phyloP scores from a whole-genome alignment of 2,113 vertebrate species.

The Oenanthe melanoleuca region DNA sequence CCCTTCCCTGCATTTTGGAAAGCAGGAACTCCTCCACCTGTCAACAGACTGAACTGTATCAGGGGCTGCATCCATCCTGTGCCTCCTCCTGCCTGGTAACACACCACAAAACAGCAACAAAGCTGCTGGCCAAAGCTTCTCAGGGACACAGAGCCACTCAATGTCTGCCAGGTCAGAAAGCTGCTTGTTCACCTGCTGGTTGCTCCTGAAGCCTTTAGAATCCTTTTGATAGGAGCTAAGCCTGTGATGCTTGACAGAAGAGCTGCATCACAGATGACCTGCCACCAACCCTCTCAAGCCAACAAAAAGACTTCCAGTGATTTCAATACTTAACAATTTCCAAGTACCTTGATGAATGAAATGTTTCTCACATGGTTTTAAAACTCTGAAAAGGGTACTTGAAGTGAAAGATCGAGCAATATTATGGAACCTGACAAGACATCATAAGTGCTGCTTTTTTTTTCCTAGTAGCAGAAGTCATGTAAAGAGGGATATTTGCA shows the following conservation, averaged over 20 bases:
- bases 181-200: not conserved
- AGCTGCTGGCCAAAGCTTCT: not conserved
- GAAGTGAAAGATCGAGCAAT: not conserved
- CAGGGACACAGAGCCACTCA: not conserved
- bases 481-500: not conserved
- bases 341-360: not conserved
- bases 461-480: not conserved
- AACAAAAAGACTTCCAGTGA: not conserved
- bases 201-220: not conserved
- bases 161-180: not conserved
- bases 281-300: not conserved
- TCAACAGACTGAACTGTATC: not conserved
- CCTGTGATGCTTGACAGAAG: not conserved
- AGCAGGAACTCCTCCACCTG: not conserved
- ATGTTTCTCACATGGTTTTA: not conserved
- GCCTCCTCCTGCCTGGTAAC: not conserved
- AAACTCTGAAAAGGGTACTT: not conserved
- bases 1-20: not conserved
- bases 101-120: not conserved
- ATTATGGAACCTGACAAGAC: not conserved
- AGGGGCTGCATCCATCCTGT: not conserved
- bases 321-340: not conserved
- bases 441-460: not conserved
- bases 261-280: not conserved
- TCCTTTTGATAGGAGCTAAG: not conserved